Conservation (phyloP, 2,113 vertebrate genomes). For the Calyptommatus sinebrachiatus region DNA sequence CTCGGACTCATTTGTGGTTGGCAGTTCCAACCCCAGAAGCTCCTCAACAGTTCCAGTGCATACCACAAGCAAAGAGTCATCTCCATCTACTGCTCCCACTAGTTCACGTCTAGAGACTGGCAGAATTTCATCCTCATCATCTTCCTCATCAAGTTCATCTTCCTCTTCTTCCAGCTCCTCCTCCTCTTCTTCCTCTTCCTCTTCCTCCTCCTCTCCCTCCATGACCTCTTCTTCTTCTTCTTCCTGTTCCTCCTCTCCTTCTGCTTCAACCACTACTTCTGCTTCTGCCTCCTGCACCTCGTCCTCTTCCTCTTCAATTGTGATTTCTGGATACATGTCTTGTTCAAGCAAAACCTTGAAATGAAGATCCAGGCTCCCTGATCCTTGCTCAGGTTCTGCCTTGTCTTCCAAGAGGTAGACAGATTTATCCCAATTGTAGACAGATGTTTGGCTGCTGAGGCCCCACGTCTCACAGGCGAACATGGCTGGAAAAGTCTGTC, state of each 20-base stretch:
- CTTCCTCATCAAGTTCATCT: not conserved
- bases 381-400: slow-evolving; percentile 1
- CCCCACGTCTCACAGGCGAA: slow-evolving; percentile 32
- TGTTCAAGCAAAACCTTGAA: slow-evolving; percentile 30
- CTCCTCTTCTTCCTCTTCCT: not conserved
- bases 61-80: slow-evolving; percentile 12
- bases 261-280: not conserved
- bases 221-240: not conserved
- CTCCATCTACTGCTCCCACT: slow-evolving; percentile 4
- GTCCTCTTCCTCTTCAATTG: slow-evolving; percentile 21
- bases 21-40: slow-evolving; percentile 1
- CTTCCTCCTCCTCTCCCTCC: not conserved
- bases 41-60: slow-evolving; percentile 27
- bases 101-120: not conserved
- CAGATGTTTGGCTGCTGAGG: slow-evolving; percentile 20
- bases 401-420: slow-evolving; percentile 28
- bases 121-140: not conserved
- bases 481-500: slow-evolving; percentile 8
- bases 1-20: not conserved
- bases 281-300: not conserved
- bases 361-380: slow-evolving; percentile 14
- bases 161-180: not conserved
- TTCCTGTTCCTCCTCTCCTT: not conserved
- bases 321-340: slow-evolving; percentile 25
- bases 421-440: slow-evolving; percentile 30